Evolutionary conservation across 1,140 invertebrate species (phyloP).

Genomic region (Drosophila nebulosa): DNA sequence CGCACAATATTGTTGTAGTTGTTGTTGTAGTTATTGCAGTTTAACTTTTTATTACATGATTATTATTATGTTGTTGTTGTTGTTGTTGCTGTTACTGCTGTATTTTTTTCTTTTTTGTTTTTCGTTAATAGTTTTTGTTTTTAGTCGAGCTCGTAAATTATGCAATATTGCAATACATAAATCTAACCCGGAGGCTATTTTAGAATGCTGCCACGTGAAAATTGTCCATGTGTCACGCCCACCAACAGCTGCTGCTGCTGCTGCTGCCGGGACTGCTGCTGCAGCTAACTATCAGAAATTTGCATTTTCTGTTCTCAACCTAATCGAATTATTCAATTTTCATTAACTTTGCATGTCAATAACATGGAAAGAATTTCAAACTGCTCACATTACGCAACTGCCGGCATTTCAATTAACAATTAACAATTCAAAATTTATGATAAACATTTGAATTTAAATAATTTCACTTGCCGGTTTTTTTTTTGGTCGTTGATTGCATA

Average conservation of each 20-base stretch:
- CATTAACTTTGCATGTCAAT: constrained; percentile 39
- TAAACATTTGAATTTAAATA: constrained; percentile 28
- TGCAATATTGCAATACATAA: constrained; percentile 53
- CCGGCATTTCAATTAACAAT: constrained; percentile 43
- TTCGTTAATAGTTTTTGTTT: constrained; percentile 11
- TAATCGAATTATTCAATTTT: background rate
- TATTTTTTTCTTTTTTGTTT: constrained; percentile 2
- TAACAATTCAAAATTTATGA: constrained; percentile 51
- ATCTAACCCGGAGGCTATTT: constrained; percentile 62
- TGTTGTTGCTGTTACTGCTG: too few relatives aligned
- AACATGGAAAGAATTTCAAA: constrained; percentile 39
- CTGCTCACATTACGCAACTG: constrained; percentile 54
- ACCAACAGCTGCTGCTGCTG: background rate
- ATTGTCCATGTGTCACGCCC: constrained; percentile 26
- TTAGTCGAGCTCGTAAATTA: constrained; percentile 49
- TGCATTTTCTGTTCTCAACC: background rate
- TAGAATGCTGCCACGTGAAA: constrained; percentile 66
- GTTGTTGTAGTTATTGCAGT: constrained; percentile 11
- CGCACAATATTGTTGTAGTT: constrained; percentile 47
- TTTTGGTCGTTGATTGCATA: constrained; percentile 4
- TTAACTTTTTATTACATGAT: constrained; percentile 37
- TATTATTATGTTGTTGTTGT: constrained; percentile 38
- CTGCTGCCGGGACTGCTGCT: too few relatives aligned
- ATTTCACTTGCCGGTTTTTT: constrained; percentile 1
- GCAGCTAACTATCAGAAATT: background rate